Conservation (phyloP, 2,888 invertebrate species). For the Lasioglossum calceatum region DNA sequence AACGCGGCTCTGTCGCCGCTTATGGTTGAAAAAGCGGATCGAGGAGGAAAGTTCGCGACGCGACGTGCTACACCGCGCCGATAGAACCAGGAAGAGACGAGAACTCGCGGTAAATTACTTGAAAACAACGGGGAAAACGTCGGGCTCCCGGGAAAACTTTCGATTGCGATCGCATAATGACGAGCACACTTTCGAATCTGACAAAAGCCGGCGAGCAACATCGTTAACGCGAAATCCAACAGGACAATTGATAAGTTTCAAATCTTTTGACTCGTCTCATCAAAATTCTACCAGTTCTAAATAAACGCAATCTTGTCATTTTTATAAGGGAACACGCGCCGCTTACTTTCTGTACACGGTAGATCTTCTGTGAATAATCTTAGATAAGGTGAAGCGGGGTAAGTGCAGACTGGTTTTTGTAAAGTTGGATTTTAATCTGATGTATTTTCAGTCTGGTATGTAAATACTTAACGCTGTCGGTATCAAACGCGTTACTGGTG, state of each 20-base stretch:
- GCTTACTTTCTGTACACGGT: too few species aligned
- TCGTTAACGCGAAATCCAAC: neutral
- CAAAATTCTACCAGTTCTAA: neutral
- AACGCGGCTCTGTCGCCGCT: conserved; percentile 41
- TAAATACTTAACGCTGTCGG: too few species aligned
- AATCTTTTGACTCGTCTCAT: neutral
- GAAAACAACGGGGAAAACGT: conserved; percentile 5
- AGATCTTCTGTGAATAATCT: too few species aligned
- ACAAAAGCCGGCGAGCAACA: neutral
- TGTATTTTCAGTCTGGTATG: too few species aligned
- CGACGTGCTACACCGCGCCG: neutral
- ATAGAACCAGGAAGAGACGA: conserved; percentile 44
- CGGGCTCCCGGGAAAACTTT: neutral
- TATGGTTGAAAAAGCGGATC: conserved; percentile 53
- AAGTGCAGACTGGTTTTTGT: too few species aligned
- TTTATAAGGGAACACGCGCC: too few species aligned
- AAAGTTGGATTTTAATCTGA: too few species aligned
- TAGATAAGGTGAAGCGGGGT: too few species aligned
- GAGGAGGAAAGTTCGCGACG: conserved; percentile 42
- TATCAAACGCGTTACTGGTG: too few species aligned
- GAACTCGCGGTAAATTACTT: neutral
- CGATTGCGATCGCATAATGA: conserved; percentile 1
- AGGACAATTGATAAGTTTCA: neutral
- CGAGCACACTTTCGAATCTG: neutral
- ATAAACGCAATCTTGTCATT: neutral